Evolutionary conservation across 2,888 invertebrate genomes (phyloP), one percentile per base, ranked within the genome.

Genomic region (Drosophila subsilvestris): DNA sequence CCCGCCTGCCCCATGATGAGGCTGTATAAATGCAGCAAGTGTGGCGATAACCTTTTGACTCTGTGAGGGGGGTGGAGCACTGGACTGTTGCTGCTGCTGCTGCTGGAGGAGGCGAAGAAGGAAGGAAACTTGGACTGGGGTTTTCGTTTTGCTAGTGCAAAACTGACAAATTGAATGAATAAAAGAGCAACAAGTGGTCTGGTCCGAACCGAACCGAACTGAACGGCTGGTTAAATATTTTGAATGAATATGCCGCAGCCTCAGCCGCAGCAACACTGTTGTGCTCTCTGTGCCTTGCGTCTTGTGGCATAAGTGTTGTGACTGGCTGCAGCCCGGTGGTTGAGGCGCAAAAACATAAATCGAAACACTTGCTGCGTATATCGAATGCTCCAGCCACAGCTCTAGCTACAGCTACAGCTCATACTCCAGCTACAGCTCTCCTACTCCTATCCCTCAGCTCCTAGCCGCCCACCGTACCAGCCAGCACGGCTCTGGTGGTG

Each of bases 101-200:
- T 12, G 32, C 12, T 12, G 12, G 12, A 10, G 32, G 29, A 29
- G 29, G 29, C 7, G 27, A 0, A 27, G 27, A 9, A 29, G 29
- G 32, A 32, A 32, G 32, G 12, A 32, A 12, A 32, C 69, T 44
- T 32, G 57, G 50, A 42, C 51, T 67, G 71, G 32, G 32, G 47
- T 14, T 59, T 37, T 68, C 70, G 67, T 68, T 78, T 67, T 44
- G 66, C 71, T 76, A 73, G 83, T 86, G 85, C 77, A 89, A 80
- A 90, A 89, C 91, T 90, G 91, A 90, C 91, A 90, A 90, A 90
- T 90, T 90, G 91, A 90, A 91, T 91, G 91, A 90, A 90, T 90
- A 90, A 90, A 90, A 90, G 91, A 90, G 90, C 91, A 90, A 90
- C 90, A 90, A 91, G 90, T 88, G 90, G 89, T 88, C 88, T 72